Evolutionary conservation across 2,888 invertebrate genomes (phyloP).

Genomic region (Oxycera nigricornis): DNA sequence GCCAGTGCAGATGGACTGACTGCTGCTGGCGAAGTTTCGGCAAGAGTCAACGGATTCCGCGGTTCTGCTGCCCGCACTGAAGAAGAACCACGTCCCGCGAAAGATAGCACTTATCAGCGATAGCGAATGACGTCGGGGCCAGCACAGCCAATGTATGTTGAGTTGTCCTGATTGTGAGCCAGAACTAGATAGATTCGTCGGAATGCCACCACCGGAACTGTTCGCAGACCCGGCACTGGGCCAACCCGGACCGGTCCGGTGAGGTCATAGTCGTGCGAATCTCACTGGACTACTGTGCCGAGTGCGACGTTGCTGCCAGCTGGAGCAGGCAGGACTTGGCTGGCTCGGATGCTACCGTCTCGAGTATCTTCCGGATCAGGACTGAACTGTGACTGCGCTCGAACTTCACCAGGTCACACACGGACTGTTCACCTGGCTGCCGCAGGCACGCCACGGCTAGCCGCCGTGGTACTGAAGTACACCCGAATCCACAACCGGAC

Average conservation of each 20-base stretch:
- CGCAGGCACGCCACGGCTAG: neutral
- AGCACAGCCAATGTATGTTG: neutral
- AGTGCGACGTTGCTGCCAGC: neutral
- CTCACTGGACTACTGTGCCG: neutral
- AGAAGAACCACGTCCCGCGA: neutral
- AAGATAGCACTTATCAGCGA: neutral
- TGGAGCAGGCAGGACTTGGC: neutral
- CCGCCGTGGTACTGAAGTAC: neutral
- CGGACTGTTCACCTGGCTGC: slow-evolving; percentile 16
- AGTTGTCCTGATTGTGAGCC: neutral
- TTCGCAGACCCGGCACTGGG: slow-evolving; percentile 1
- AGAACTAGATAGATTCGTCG: neutral
- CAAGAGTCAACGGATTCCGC: neutral
- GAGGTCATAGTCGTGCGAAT: slow-evolving; percentile 26
- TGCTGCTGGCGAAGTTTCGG: neutral
- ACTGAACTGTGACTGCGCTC: slow-evolving; percentile 14
- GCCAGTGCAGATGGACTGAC: no score
- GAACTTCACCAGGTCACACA: slow-evolving; percentile 16
- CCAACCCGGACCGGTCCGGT: slow-evolving; percentile 31
- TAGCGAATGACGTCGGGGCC: neutral
- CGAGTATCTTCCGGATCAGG: slow-evolving; percentile 6
- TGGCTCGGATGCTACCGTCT: neutral
- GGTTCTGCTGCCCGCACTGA: neutral
- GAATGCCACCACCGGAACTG: neutral
- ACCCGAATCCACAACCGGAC: slow-evolving; percentile 33